Percentiles rank a stretch among this genome's conserved stretches.
Evolutionary conservation across 2,113 vertebrate species (phyloP).

Genomic region (Perca schrenkii): DNA sequence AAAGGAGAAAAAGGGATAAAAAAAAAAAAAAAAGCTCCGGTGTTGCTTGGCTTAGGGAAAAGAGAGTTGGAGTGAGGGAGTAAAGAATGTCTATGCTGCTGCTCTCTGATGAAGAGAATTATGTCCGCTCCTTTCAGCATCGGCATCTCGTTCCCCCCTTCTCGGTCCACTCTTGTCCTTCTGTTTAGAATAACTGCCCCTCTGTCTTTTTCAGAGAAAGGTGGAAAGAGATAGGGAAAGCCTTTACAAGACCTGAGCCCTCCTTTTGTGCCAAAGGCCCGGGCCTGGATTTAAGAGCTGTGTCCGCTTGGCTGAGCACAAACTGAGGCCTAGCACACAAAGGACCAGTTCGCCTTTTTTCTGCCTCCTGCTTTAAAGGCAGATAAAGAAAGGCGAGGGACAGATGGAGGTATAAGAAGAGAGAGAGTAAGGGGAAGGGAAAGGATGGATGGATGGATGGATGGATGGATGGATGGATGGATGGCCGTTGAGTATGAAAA

Average conservation of each 20-base stretch:
- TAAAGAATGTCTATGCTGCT: slow-evolving; percentile 48
- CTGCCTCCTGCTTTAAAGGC: slow-evolving; percentile 72
- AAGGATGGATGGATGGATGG: slow-evolving; percentile 28
- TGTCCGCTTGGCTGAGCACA: slow-evolving; percentile 79
- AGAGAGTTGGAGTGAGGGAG: slow-evolving; percentile 44
- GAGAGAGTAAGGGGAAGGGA: slow-evolving; percentile 28
- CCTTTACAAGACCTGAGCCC: slow-evolving; percentile 69
- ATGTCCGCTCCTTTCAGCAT: slow-evolving; percentile 51
- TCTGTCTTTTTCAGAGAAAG: slow-evolving; percentile 63
- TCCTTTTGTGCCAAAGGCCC: slow-evolving; percentile 75
- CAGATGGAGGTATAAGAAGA: slow-evolving; percentile 77
- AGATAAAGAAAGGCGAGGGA: slow-evolving; percentile 70
- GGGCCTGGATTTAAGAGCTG: slow-evolving; percentile 75
- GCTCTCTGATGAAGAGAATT: slow-evolving; percentile 66
- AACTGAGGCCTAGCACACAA: slow-evolving; percentile 73
- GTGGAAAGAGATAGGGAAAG: slow-evolving; percentile 67
- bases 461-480: slow-evolving; percentile 34
- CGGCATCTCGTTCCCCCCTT: slow-evolving; percentile 39
- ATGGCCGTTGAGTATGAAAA: slow-evolving; percentile 67
- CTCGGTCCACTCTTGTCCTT: slow-evolving; percentile 29
- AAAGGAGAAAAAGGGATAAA: slow-evolving; percentile 57
- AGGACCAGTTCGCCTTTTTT: slow-evolving; percentile 73
- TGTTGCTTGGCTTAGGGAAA: slow-evolving; percentile 68
- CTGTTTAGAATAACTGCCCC: slow-evolving; percentile 59
- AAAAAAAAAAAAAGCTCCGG: slow-evolving; percentile 44